Conservation (phyloP, 92 coral and sea anemone genomes). For the Phenganax stokvisi region DNA sequence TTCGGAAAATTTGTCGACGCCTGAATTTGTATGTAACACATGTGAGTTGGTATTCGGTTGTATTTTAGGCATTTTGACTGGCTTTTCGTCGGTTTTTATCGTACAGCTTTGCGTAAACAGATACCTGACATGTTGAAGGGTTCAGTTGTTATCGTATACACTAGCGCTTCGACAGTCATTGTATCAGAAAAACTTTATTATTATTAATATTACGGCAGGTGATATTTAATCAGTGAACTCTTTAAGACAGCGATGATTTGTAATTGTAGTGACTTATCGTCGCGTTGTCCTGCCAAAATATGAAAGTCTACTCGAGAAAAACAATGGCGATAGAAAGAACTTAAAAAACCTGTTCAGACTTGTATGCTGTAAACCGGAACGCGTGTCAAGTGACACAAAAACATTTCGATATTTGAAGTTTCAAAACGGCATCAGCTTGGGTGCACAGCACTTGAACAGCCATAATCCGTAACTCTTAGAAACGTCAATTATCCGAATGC, state of each 20-base stretch:
- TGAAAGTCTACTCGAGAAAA: too few species aligned
- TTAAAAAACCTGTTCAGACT: neutral
- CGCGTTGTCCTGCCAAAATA: neutral
- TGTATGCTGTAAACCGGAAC: neutral
- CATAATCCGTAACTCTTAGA: neutral
- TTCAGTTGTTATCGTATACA: neutral
- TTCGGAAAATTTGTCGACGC: neutral
- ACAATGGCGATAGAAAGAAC: too few species aligned
- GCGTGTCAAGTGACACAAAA: neutral
- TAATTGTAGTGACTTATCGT: neutral
- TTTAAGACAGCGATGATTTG: neutral
- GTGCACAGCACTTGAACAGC: neutral
- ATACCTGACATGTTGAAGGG: neutral
- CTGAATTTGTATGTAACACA: neutral
- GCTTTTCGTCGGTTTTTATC: neutral
- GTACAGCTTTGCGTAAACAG: neutral
- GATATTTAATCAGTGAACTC: neutral
- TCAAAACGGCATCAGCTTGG: neutral
- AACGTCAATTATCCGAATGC: neutral
- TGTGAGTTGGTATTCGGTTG: neutral
- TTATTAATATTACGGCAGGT: neutral
- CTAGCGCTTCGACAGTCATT: neutral
- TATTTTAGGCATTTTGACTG: neutral
- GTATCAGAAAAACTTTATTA: neutral
- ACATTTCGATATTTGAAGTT: neutral